Conservation (phyloP, 2,113 vertebrate genomes). For the Gavialis gangeticus region DNA sequence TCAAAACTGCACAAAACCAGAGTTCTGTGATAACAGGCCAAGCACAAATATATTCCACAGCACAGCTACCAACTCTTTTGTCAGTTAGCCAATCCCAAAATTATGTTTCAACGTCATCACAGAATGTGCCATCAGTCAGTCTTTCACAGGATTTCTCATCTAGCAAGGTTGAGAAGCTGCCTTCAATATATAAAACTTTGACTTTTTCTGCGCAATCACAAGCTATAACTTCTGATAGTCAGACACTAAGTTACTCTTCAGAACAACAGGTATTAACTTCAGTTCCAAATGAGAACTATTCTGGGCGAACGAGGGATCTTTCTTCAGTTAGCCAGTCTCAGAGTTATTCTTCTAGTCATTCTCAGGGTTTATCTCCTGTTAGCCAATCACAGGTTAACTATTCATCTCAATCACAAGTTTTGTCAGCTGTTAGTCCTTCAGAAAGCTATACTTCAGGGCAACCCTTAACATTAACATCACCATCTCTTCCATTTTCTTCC, state of each 20-base stretch:
- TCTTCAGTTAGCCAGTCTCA: conserved; percentile 90
- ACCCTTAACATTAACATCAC: conserved; percentile 84
- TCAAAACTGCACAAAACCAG: conserved; percentile 90
- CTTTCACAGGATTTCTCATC: conserved; percentile 89
- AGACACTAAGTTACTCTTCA: conserved; percentile 88
- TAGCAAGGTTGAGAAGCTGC: conserved; percentile 89
- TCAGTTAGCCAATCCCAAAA: conserved; percentile 91
- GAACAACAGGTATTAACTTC: conserved; percentile 85
- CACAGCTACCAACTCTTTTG: conserved; percentile 90
- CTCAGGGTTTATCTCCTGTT: conserved; percentile 92
- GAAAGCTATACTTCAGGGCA: conserved; percentile 91
- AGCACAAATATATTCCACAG: conserved; percentile 90
- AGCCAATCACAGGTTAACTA: conserved; percentile 87
- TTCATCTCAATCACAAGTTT: conserved; percentile 91
- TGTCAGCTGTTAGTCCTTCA: conserved; percentile 88
- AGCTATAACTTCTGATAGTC: conserved; percentile 86
- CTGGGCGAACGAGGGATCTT: conserved; percentile 87
- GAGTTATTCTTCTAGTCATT: conserved; percentile 90
- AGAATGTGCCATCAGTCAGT: conserved; percentile 85
- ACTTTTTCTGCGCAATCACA: conserved; percentile 90
- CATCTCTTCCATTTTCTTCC: conserved; percentile 87
- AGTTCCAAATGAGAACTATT: conserved; percentile 87
- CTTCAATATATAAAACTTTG: conserved; percentile 91
- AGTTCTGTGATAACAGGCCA: conserved; percentile 93
- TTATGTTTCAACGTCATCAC: conserved; percentile 86